Percentiles rank a stretch among this genome's conserved stretches.
These are phyloP conservation scores for human DNA, from an alignment of 2,113 vertebrate genomes.

Conservation along the genomic window DNA sequence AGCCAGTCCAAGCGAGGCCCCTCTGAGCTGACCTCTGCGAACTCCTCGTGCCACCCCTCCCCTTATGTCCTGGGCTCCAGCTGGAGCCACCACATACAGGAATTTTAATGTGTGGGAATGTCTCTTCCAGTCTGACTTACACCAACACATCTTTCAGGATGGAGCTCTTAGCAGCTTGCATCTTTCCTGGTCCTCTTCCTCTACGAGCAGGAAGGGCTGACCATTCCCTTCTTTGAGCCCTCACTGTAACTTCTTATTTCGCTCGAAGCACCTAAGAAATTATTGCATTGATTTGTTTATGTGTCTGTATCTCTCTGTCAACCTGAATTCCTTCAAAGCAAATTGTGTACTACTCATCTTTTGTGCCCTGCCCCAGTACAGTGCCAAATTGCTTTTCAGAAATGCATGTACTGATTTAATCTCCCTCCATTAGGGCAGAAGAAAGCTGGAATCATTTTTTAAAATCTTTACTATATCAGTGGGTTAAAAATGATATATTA, in stretches of 20 bases:
- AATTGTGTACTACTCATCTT: background rate
- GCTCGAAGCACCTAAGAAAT: background rate
- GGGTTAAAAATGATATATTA: background rate
- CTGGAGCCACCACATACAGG: background rate
- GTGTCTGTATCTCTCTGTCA: background rate
- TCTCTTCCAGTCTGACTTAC: background rate
- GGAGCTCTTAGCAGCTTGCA: background rate
- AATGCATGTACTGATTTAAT: background rate
- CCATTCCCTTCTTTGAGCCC: background rate
- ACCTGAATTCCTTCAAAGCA: background rate
- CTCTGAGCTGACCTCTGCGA: background rate
- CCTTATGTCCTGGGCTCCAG: background rate
- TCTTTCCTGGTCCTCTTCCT: background rate
- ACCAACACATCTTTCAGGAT: background rate
- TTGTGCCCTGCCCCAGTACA: background rate
- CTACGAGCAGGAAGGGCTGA: background rate
- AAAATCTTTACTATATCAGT: background rate
- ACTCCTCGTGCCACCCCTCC: background rate
- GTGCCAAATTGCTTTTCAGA: background rate
- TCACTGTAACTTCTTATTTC: background rate
- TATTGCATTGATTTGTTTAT: background rate
- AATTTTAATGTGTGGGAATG: background rate
- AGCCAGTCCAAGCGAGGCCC: background rate
- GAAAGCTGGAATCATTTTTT: background rate
- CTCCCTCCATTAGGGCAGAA: background rate